Evolutionary conservation across 92 coral and sea anemone species (phyloP).

Genomic region (Parazoanthus darwini): DNA sequence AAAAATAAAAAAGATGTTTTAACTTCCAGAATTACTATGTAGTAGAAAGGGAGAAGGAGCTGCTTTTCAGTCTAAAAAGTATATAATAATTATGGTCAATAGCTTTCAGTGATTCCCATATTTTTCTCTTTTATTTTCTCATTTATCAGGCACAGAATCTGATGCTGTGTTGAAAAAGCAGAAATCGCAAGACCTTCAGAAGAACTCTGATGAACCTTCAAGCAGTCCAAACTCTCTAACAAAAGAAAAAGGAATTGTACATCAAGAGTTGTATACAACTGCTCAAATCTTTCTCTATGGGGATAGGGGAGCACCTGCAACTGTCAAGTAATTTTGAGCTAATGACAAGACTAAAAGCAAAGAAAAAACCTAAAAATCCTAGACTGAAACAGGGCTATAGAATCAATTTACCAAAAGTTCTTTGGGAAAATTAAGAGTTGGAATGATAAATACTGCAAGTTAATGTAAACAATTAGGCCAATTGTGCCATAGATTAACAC

Average conservation of each 20-base stretch:
- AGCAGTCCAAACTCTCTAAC: constrained; percentile 11
- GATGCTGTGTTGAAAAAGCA: too few species aligned
- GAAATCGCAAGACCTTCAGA: background rate
- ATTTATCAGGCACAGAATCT: too few species aligned
- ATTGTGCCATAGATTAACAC: background rate
- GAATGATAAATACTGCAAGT: constrained; percentile 3
- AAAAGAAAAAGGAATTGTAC: background rate
- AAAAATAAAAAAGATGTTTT: too few species aligned
- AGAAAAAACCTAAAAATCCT: background rate
- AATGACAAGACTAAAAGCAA: background rate
- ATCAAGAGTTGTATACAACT: constrained; percentile 9
- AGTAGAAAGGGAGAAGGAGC: too few species aligned
- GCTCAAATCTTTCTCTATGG: constrained; percentile 1
- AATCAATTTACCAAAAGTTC: constrained; percentile 14
- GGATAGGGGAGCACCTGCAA: background rate
- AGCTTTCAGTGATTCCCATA: background rate
- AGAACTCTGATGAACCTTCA: background rate
- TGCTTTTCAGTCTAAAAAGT: too few species aligned
- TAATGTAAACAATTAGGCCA: background rate
- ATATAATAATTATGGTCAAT: too few species aligned
- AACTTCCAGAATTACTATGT: too few species aligned
- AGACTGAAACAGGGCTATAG: background rate
- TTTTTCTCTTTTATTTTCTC: too few species aligned
- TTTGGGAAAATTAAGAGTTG: constrained; percentile 8
- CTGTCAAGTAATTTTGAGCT: background rate